phyloP scores from a whole-genome alignment of 2,113 vertebrate species.

The Rhabdornis inornatus region DNA sequence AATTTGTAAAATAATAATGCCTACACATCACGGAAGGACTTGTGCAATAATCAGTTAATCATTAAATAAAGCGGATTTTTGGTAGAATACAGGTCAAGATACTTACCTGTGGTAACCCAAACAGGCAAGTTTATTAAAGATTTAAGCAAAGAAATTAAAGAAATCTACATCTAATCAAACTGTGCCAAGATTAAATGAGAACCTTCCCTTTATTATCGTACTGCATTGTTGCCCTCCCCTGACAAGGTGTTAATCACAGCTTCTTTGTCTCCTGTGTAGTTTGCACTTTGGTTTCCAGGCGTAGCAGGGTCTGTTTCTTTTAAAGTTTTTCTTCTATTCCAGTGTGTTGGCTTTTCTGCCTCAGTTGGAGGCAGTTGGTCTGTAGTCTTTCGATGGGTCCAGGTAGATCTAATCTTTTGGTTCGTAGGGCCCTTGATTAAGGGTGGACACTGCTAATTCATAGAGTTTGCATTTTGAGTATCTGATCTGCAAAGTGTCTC shows the following conservation, averaged over 20 bases:
- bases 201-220: not conserved
- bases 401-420: not conserved
- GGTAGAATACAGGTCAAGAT: not conserved
- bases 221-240: not conserved
- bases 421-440: not conserved
- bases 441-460: not conserved
- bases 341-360: fast-evolving
- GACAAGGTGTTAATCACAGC: not conserved
- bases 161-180: not conserved
- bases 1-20: slow-evolving; percentile 1
- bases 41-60: not conserved
- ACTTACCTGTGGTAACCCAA: not conserved
- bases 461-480: not conserved
- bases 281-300: not conserved
- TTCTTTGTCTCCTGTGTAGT: not conserved
- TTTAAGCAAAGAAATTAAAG: not conserved
- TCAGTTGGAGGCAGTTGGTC: not conserved
- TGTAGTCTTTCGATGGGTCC: not conserved
- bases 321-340: not conserved
- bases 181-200: not conserved
- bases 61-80: not conserved
- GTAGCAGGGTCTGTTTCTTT: not conserved
- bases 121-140: not conserved
- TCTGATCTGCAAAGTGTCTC: not conserved
- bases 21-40: not conserved